These are phyloP conservation scores for Girardinus metallicus DNA, from an alignment of 2,797 vertebrate genomes.

Conservation along the genomic window DNA sequence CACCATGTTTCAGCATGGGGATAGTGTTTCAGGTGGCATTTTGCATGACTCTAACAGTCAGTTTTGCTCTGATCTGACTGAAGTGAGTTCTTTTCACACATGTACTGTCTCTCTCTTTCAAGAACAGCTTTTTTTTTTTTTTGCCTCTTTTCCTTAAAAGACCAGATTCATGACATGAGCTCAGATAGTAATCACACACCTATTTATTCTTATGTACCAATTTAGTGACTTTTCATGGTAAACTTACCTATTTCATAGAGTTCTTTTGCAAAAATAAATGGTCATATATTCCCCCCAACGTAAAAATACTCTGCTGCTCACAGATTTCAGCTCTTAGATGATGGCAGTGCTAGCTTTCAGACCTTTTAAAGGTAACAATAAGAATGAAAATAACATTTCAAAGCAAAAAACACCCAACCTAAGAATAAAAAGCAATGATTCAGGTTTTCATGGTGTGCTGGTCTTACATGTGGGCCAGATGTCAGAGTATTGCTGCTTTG, in stretches of 20 bases:
- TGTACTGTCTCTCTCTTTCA: not conserved
- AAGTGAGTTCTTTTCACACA: too few species aligned
- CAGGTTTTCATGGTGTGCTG: conserved; percentile 1
- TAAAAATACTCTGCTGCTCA: not conserved
- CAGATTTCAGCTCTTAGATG: not conserved
- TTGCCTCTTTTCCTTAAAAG: not conserved
- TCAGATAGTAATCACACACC: not conserved
- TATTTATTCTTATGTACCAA: not conserved
- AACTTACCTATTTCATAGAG: not conserved
- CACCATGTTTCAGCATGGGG: not conserved
- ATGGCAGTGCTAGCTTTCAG: not conserved
- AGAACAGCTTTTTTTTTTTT: not conserved
- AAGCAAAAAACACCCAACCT: not conserved
- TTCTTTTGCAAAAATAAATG: not conserved
- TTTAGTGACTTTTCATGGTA: not conserved
- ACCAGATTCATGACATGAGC: not conserved
- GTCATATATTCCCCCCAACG: not conserved
- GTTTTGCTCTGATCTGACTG: not conserved
- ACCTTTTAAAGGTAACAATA: not conserved
- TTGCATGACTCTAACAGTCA: not conserved
- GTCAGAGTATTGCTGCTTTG: conserved; percentile 38
- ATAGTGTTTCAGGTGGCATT: not conserved
- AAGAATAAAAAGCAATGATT: not conserved
- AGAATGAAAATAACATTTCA: not conserved
- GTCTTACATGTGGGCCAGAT: conserved; percentile 40